A percentile compares a stretch with the other conserved stretches of the same genome.
phyloP scores from a whole-genome alignment of 2,113 vertebrate genomes.

The Halcyon senegalensis region DNA sequence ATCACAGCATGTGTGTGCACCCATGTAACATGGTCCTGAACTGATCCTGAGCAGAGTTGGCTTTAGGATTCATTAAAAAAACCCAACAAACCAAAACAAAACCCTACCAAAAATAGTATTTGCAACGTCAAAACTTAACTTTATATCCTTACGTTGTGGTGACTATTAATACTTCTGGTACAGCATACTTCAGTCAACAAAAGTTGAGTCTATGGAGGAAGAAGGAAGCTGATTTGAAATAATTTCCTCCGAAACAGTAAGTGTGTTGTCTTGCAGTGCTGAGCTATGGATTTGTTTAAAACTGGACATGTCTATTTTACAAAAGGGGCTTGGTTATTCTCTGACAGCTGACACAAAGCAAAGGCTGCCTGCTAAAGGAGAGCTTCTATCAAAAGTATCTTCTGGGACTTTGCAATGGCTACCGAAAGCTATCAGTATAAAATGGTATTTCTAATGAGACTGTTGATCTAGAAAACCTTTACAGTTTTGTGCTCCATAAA shows the following conservation, averaged over 20 bases:
- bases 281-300: slow-evolving; percentile 34
- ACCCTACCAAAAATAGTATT: neutral
- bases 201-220: neutral
- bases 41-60: neutral
- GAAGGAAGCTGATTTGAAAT: neutral
- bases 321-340: neutral
- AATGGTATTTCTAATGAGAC: slow-evolving; percentile 3
- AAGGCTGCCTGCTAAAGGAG: neutral
- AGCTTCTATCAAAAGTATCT: slow-evolving; percentile 17
- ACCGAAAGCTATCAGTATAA: neutral
- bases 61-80: neutral
- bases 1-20: neutral
- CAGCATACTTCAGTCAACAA: neutral
- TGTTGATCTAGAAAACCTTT: neutral
- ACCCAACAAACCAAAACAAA: no score
- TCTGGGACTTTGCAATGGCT: slow-evolving; percentile 1
- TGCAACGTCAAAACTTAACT: neutral
- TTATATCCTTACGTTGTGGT: neutral
- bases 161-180: neutral
- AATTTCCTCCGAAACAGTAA: neutral
- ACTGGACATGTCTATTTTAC: neutral
- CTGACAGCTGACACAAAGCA: neutral
- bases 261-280: slow-evolving; percentile 22
- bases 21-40: neutral
- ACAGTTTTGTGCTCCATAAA: neutral